Base-by-base conservation (phyloP, 2,797 vertebrate species). In the Thalassophryne amazonica region DNA sequence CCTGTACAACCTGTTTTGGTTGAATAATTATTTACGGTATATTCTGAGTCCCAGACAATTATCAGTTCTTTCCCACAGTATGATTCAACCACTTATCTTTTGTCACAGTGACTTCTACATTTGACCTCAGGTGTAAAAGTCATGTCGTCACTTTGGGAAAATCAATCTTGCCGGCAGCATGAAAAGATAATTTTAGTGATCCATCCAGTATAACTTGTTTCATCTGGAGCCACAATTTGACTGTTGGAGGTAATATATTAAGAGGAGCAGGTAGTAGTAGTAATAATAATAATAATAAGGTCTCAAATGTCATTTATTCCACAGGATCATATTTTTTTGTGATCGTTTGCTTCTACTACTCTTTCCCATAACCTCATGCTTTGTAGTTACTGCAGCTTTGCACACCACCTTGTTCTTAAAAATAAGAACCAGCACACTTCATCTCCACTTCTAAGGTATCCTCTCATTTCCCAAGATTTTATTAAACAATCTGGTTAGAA, bases 81-180 rank as follows among this genome's bases (percentile, higher is more conserved):
- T 68, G 78, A 84, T 70, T 88, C 63, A 78, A 57, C 33, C 35
- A 42, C 46, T 63, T 53, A 49, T 66, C 77, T 73, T 85, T 87
- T 88, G 80, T 84, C 76, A 80, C 72, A 52, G 32, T 77, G 67
- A 76, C 73, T 84, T 78, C 69, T 80, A 58, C 55, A 65, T 47
- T 59, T 75, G 45, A 67, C 65, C 69, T 68, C 50, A 54, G 51
- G 60, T 66, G n/a, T n/a, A n/a, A n/a, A n/a, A n/a, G n/a, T n/a
- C n/a, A n/a, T 58, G 55, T 66, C 46, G 76, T 73, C 62, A 46
- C 41, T 46, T 87, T 89, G 88, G 85, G 88, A 91, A 90, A 89
- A 81, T 80, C 50, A 39, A 21, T 34, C 53, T 59, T 65, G 81
- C 88, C 83, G 45, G 57, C 6, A 35, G 87, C 78, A 24, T 42